A percentile compares a stretch with the other conserved stretches of the same genome.
phyloP scores from a whole-genome alignment of 2,888 invertebrate genomes.

The Scelioninae gen. 1 region DNA sequence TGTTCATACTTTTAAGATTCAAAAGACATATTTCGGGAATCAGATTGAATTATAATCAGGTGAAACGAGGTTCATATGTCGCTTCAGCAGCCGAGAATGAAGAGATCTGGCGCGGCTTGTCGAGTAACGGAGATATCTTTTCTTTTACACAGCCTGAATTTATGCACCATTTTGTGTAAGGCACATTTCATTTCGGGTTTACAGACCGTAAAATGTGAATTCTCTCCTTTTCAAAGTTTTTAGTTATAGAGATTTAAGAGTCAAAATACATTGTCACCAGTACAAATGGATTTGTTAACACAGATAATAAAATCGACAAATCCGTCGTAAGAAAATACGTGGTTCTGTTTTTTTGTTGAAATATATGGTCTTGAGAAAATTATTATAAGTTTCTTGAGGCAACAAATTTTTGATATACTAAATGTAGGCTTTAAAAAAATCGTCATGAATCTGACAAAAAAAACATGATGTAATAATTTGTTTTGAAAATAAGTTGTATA shows the following conservation, averaged over 20 bases:
- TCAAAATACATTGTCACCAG: constrained; percentile 14
- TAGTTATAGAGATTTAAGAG: constrained; percentile 21
- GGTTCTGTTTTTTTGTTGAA: too few species aligned
- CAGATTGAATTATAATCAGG: constrained; percentile 49
- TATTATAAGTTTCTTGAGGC: too few species aligned
- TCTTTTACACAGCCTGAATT: constrained; percentile 44
- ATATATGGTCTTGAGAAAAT: too few species aligned
- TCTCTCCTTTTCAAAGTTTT: constrained; percentile 15
- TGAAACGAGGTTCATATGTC: constrained; percentile 42
- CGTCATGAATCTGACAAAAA: too few species aligned
- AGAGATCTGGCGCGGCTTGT: constrained; percentile 51
- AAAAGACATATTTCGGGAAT: constrained; percentile 24
- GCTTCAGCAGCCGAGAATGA: constrained; percentile 41
- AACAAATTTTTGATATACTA: too few species aligned
- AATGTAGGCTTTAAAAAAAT: too few species aligned
- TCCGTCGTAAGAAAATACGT: too few species aligned
- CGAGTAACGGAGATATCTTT: constrained; percentile 39
- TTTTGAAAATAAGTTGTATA: too few species aligned
- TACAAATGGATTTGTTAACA: constrained; percentile 26
- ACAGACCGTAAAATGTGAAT: constrained; percentile 49
- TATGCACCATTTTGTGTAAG: constrained; percentile 53
- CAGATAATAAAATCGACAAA: constrained; percentile 5
- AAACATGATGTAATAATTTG: too few species aligned
- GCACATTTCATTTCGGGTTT: constrained; percentile 56
- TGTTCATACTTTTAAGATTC: constrained; percentile 16